Conservation (phyloP, 2,797 vertebrate genomes). For the Clamator glandarius region DNA sequence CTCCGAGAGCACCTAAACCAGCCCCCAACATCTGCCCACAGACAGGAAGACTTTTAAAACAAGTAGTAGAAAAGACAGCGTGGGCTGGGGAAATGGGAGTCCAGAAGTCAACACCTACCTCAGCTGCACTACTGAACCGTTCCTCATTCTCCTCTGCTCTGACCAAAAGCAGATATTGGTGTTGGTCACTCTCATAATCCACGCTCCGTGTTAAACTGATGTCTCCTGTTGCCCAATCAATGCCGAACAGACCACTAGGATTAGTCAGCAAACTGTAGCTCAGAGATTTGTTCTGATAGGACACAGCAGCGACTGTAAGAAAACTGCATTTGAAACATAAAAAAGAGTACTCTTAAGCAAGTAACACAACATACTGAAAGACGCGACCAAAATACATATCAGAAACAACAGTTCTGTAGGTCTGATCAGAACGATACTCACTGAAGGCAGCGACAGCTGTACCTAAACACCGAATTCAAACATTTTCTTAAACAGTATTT, state of each 20-base stretch:
- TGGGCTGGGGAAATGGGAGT: neutral
- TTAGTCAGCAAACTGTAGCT: constrained; percentile 88
- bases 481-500: neutral
- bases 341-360: neutral
- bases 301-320: constrained; percentile 84
- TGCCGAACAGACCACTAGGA: constrained; percentile 86
- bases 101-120: constrained; percentile 74
- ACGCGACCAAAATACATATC: neutral
- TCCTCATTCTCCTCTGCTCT: constrained; percentile 82
- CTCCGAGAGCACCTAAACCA: neutral
- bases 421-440: neutral
- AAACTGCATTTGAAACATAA: constrained; percentile 76
- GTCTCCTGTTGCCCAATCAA: constrained; percentile 81
- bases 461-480: constrained; percentile 8
- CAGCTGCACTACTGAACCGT: constrained; percentile 83
- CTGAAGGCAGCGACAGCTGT: neutral
- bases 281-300: constrained; percentile 87
- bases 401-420: neutral
- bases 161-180: constrained; percentile 84
- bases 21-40: neutral
- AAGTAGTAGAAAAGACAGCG: neutral
- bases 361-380: neutral
- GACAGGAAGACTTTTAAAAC: neutral
- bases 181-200: constrained; percentile 87
- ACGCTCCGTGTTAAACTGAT: constrained; percentile 83